Percentiles rank a stretch among this genome's conserved stretches.
Conservation (phyloP, 2,888 invertebrate genomes). For the Orthosia incerta region DNA sequence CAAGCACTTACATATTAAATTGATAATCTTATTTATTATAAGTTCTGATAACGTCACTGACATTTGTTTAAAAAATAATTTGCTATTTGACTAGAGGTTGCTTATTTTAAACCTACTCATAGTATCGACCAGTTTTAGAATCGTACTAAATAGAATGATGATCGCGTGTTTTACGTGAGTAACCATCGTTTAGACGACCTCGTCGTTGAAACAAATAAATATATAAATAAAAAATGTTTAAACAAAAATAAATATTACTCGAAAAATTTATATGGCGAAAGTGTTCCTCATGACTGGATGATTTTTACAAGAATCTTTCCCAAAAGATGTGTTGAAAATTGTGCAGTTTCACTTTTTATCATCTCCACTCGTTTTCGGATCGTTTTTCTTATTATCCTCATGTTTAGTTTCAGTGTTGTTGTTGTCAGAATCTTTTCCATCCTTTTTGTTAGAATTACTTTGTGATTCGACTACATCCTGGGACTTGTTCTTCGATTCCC, state of each 20-base stretch:
- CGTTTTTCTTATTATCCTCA: slow-evolving; percentile 77
- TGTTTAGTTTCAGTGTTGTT: slow-evolving; percentile 72
- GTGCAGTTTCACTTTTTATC: slow-evolving; percentile 74
- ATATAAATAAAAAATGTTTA: slow-evolving; percentile 76
- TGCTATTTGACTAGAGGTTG: slow-evolving; percentile 84
- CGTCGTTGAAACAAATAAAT: slow-evolving; percentile 73
- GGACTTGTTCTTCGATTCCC: slow-evolving; percentile 78
- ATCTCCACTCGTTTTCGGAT: slow-evolving; percentile 73
- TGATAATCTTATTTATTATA: slow-evolving; percentile 87
- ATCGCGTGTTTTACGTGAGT: slow-evolving; percentile 58
- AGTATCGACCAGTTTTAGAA: slow-evolving; percentile 64
- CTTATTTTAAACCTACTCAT: slow-evolving; percentile 73
- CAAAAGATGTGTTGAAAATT: slow-evolving; percentile 46
- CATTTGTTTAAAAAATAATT: slow-evolving; percentile 84
- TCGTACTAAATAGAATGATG: slow-evolving; percentile 57
- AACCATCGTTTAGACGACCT: slow-evolving; percentile 46
- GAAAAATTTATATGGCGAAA: slow-evolving; percentile 74
- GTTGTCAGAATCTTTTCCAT: slow-evolving; percentile 73
- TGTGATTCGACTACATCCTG: slow-evolving; percentile 74
- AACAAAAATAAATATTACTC: slow-evolving; percentile 77
- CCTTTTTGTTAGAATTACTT: slow-evolving; percentile 73
- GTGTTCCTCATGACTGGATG: slow-evolving; percentile 55
- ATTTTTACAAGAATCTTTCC: slow-evolving; percentile 60
- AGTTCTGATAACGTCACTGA: slow-evolving; percentile 89
- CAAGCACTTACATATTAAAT: slow-evolving; percentile 87